Base-by-base conservation (phyloP, 2,888 invertebrate genomes). In the Parasteatoda lunata region DNA sequence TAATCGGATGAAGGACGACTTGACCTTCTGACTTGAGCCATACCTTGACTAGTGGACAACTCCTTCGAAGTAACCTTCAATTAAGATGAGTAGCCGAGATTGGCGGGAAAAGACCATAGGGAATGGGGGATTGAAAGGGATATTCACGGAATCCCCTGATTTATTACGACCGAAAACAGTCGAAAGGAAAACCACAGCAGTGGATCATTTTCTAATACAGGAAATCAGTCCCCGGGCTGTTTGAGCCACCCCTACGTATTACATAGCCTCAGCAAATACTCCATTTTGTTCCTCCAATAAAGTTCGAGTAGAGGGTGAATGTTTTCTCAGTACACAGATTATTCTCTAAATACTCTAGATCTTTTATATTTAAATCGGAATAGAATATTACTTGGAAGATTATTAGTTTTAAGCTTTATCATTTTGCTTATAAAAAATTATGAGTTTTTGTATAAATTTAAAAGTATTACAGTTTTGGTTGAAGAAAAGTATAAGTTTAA, bases 151-250 rank as follows among this genome's bases (percentile, higher is more conserved):
- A 85, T 80, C 85, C 80, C 72, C 80, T 85, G 85, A 85, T 85
- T 85, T 85, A 85, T 77, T 71, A 77, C 80, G 73, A 85, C 85
- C 76, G 80, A 80, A 73, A 49, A 69, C 70, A 79, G 79, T 84
- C 47, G 72, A 75, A 77, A 85, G 80, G 80, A 76, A 80, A 71
- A 85, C 85, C 85, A 49, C 85, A 85, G 48, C 71, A 65, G 85
- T 85, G 85, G 76, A 85, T 85, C 85, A 85, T 80, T 80, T 85
- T 85, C 59, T 73, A 75, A 84, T 79, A 75, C 79, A 84, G 79
- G 79, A 84, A 79, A 75, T 84, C 73, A 75, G 51, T 71, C 85
- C 85, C 79, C 76, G 66, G 85, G 85, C 76, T 69, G 66, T 71
- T 77, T 80, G 71, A 85, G 80, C 85, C 79, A 49, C 80, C 85